Evolutionary conservation across 2,113 vertebrate genomes (phyloP).

Genomic region (Brachypteracias leptosomus): DNA sequence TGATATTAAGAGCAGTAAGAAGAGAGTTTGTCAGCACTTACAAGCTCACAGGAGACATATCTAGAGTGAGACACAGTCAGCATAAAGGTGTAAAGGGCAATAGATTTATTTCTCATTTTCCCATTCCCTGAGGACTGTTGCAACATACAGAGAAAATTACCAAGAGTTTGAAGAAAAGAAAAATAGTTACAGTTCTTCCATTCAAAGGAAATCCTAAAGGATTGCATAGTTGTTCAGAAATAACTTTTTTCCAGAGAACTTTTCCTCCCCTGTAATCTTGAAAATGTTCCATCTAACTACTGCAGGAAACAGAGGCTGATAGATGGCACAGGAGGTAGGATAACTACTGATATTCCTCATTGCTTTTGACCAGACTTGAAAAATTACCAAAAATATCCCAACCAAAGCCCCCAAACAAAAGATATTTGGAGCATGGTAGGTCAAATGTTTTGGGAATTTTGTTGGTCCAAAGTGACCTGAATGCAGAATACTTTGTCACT

Average conservation of each 20-base stretch:
- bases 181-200: constrained; percentile 33
- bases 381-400: neutral
- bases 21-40: constrained; percentile 37
- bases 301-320: constrained; percentile 4
- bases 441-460: neutral
- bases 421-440: neutral
- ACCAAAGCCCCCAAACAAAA: neutral
- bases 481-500: neutral
- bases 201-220: constrained; percentile 55
- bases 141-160: constrained; percentile 59
- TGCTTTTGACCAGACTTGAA: constrained; percentile 15
- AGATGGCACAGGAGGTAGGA: neutral
- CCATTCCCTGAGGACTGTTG: constrained; percentile 48
- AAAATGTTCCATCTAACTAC: constrained; percentile 14
- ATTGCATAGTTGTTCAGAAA: constrained; percentile 48
- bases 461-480: rapidly evolving
- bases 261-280: constrained; percentile 45
- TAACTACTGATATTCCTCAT: neutral
- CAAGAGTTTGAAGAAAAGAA: constrained; percentile 15
- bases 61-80: constrained; percentile 47
- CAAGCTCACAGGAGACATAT: constrained; percentile 44
- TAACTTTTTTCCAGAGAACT: constrained; percentile 52
- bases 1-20: constrained; percentile 51
- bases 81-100: constrained; percentile 43
- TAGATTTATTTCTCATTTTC: constrained; percentile 65